phyloP scores from a whole-genome alignment of 2,888 invertebrate genomes.

The Syritta pipiens region DNA sequence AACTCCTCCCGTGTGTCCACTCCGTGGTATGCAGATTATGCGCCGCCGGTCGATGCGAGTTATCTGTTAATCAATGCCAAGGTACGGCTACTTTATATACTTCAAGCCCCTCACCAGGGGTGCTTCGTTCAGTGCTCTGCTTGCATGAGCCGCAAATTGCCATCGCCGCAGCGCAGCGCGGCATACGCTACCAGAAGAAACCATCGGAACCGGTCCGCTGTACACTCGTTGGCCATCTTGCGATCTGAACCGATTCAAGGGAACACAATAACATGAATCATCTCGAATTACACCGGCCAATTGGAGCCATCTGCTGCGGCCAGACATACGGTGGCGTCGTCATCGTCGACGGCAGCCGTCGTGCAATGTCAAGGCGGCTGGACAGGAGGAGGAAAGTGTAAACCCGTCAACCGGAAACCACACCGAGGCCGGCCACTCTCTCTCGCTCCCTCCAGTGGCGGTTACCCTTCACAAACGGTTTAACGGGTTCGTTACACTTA shows the following conservation, averaged over 20 bases:
- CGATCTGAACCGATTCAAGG: slow-evolving; percentile 24
- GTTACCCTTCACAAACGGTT: slow-evolving; percentile 49
- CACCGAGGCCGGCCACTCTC: not conserved
- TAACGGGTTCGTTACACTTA: slow-evolving; percentile 57
- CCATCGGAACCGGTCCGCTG: slow-evolving; percentile 34
- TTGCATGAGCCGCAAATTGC: slow-evolving; percentile 37
- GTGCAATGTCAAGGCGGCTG: slow-evolving; percentile 46
- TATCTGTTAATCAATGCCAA: slow-evolving; percentile 56
- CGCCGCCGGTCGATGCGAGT: slow-evolving; percentile 45
- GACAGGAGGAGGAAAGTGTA: slow-evolving; percentile 52
- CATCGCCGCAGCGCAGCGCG: not conserved
- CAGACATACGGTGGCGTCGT: too few relatives aligned
- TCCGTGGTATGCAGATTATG: slow-evolving; percentile 44
- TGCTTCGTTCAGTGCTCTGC: slow-evolving; percentile 21
- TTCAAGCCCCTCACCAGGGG: slow-evolving; percentile 44
- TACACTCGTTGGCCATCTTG: slow-evolving; percentile 16
- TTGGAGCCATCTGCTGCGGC: slow-evolving; percentile 9
- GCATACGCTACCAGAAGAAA: slow-evolving; percentile 34
- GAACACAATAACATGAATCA: slow-evolving; percentile 51
- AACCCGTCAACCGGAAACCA: slow-evolving; percentile 46
- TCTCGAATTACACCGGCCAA: slow-evolving; percentile 56
- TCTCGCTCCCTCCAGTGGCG: not conserved
- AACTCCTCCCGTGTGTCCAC: slow-evolving; percentile 19
- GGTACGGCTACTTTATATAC: slow-evolving; percentile 64
- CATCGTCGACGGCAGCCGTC: too few relatives aligned